These are phyloP conservation scores for Tipula lateralis DNA, from an alignment of 2,888 invertebrate genomes.

Conservation along the genomic window DNA sequence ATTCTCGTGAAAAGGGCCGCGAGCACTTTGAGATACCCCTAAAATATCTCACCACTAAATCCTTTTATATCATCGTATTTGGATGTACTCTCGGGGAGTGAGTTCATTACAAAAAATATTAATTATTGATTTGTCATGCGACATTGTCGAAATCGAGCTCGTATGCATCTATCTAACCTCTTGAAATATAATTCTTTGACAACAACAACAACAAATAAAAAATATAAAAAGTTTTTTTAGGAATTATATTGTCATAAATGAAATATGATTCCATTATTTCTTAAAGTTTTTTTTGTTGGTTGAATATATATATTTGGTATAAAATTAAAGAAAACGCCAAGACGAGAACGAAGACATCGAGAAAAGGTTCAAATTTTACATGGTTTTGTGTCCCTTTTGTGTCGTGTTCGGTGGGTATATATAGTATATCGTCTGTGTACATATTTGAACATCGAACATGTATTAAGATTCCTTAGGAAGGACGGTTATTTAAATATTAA, in stretches of 20 bases:
- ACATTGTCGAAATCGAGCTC: neutral
- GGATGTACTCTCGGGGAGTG: neutral
- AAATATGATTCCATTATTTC: conserved; percentile 19
- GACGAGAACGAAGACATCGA: neutral
- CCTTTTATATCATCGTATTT: neutral
- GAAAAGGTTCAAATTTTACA: neutral
- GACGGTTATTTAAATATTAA: conserved; percentile 11
- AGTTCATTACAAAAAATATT: conserved; percentile 14
- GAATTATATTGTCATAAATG: conserved; percentile 19
- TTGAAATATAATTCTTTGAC: neutral
- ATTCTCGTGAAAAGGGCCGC: neutral
- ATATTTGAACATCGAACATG: neutral
- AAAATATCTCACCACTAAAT: neutral
- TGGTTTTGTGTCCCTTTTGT: neutral
- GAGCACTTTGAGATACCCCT: neutral
- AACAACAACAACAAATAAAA: neutral
- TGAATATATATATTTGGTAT: neutral
- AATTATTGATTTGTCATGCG: conserved; percentile 24
- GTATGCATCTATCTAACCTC: neutral
- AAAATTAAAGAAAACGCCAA: neutral
- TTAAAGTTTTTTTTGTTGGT: neutral
- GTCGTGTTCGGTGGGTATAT: neutral
- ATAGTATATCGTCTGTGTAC: neutral
- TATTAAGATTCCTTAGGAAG: neutral
- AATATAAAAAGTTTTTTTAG: neutral